Base-by-base conservation (phyloP, 2,797 vertebrate species). In the Halcyon smyrnensis region DNA sequence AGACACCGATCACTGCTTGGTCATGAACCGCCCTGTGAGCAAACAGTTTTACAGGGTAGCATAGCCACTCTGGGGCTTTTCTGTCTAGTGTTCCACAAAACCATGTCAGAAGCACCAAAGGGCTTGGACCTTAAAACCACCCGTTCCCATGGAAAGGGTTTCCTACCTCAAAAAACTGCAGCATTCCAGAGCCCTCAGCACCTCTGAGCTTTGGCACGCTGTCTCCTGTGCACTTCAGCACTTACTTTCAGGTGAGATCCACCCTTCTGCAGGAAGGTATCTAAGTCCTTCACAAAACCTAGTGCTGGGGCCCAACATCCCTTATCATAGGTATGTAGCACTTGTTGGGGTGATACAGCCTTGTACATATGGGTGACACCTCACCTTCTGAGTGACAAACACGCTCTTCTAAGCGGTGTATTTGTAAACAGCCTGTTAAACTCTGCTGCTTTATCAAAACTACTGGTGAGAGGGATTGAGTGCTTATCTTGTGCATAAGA, bases 291-390 rank as follows among this genome's bases (percentile, higher is more conserved):
- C 82, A 37, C 34, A 77, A 24, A 53, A 45, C 74, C 51, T 53
- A 30, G 2, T 3, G n/a, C 3, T 36, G 69, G 20, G 32, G 46
- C 34, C 43, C 74, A 20, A 56, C 0, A 0, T 41, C 30, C 23
- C 11, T 4, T 11, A 34, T 3, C 1, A 1, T 1, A 12, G 2
- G 4, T 2, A 3, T 5, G 8, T 10, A 9, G 11, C 30, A 1
- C 11, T 45, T 57, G 48, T 45, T 48, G 24, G 53, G 59, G 37
- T 54, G 63, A 9, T 51, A 17, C 0, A 1, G 34, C 32, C 59
- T 45, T 30, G 68, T 7, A 3, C 1, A 8, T 32, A 13, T 1
- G 4, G 50, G 34, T 46, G 68, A 15, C 3, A 56, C 8, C 48
- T 67, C 75, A 36, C 2, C 36, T 9, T 3, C 0, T 0, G 24